Conservation (phyloP, 1,140 invertebrate genomes). For the Drosophila truncata region DNA sequence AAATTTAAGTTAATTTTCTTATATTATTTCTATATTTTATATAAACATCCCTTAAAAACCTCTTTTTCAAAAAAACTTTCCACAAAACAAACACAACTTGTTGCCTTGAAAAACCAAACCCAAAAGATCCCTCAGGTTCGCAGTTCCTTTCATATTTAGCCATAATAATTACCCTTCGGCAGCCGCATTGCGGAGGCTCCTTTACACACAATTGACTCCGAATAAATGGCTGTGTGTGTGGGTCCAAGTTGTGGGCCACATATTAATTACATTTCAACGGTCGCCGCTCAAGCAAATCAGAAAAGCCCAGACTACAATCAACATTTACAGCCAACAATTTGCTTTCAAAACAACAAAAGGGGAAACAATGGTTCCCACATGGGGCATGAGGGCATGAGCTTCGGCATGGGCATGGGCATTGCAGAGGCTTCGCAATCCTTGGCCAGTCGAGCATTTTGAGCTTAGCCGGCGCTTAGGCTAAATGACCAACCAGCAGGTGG, state of each 20-base stretch:
- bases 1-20: too few species aligned
- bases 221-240: conserved; percentile 25
- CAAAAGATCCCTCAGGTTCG: neutral
- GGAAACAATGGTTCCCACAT: conserved; percentile 65
- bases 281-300: conserved; percentile 62
- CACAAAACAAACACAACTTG: neutral
- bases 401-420: conserved; percentile 30
- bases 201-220: conserved; percentile 56
- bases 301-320: conserved; percentile 61
- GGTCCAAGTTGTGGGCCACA: conserved; percentile 29
- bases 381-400: conserved; percentile 2
- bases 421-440: conserved; percentile 71
- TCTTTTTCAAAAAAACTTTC: too few species aligned
- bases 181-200: conserved; percentile 40
- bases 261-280: conserved; percentile 79
- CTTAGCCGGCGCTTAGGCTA: conserved; percentile 73
- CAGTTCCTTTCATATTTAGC: conserved; percentile 1
- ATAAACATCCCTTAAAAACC: neutral
- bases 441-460: conserved; percentile 56
- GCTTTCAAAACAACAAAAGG: conserved; percentile 51
- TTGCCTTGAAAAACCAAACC: neutral
- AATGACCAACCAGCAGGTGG: conserved; percentile 74
- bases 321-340: conserved; percentile 48
- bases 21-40: neutral
- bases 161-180: conserved; percentile 33